Percentiles rank a stretch among this genome's conserved stretches.
These are phyloP conservation scores for Phalanger gymnotis DNA, from an alignment of 2,797 vertebrate genomes.

Conservation along the genomic window DNA sequence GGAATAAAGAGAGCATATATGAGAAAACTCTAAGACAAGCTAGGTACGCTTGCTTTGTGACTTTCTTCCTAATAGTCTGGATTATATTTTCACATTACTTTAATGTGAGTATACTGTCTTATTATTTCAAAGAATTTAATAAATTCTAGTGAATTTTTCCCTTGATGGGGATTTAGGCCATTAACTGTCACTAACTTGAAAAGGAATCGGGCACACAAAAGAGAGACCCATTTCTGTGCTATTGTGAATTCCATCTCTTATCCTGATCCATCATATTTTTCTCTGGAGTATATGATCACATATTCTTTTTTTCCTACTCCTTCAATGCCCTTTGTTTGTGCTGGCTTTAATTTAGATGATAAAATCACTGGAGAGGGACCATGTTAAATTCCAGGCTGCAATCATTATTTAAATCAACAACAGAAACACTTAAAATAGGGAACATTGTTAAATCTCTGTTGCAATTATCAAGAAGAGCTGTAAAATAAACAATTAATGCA, in stretches of 20 bases:
- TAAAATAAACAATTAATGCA: constrained; percentile 2
- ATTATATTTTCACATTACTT: constrained; percentile 21
- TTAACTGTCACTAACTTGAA: constrained; percentile 37
- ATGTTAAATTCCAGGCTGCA: neutral
- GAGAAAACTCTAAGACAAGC: constrained; percentile 27
- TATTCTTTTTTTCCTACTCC: neutral
- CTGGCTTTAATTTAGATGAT: constrained; percentile 6
- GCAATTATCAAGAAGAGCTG: neutral
- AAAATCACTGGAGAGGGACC: neutral
- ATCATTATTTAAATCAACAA: neutral
- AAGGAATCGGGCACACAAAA: neutral
- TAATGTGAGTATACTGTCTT: neutral
- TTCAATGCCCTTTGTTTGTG: neutral
- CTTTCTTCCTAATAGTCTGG: constrained; percentile 1
- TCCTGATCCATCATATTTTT: neutral
- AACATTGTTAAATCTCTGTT: neutral
- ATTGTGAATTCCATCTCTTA: neutral
- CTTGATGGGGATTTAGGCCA: constrained; percentile 11
- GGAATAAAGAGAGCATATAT: neutral
- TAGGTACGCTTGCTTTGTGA: neutral
- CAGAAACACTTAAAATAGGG: neutral
- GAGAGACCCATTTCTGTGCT: neutral
- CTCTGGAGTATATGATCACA: neutral
- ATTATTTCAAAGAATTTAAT: constrained; percentile 38
- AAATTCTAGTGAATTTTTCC: constrained; percentile 14